phyloP scores from a whole-genome alignment of 2,888 invertebrate genomes.

The Drosophila vallismaia region DNA sequence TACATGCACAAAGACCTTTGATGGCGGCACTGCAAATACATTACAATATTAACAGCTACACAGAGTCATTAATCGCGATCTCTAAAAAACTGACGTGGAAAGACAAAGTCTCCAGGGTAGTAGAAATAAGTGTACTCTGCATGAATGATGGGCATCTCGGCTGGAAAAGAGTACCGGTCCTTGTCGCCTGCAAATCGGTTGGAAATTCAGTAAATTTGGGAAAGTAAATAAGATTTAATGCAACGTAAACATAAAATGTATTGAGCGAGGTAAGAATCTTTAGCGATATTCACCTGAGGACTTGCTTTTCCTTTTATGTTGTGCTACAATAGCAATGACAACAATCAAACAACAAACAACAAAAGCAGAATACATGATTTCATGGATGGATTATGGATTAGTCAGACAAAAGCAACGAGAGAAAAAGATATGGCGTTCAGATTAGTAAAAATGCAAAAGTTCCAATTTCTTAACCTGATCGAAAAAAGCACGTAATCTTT shows the following conservation, averaged over 20 bases:
- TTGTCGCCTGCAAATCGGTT: slow-evolving; percentile 86
- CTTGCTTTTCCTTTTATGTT: slow-evolving; percentile 86
- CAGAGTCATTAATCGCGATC: not conserved
- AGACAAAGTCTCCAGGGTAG: slow-evolving; percentile 95
- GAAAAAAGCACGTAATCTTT: too few relatives aligned
- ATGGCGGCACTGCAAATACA: slow-evolving; percentile 91
- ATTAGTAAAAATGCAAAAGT: slow-evolving; percentile 17
- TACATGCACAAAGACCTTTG: slow-evolving; percentile 95
- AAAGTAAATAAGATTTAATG: not conserved
- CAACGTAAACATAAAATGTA: slow-evolving; percentile 5
- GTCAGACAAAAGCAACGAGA: slow-evolving; percentile 37
- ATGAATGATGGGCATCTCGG: slow-evolving; percentile 96
- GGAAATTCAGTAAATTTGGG: not conserved
- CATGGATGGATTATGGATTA: slow-evolving; percentile 22
- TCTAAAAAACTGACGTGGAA: slow-evolving; percentile 88
- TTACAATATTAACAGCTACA: not conserved
- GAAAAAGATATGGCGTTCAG: slow-evolving; percentile 22
- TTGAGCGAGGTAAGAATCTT: slow-evolving; percentile 11
- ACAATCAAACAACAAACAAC: slow-evolving; percentile 52
- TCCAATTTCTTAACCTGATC: not conserved
- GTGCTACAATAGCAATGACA: slow-evolving; percentile 83
- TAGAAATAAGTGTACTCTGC: slow-evolving; percentile 98
- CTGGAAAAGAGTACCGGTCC: slow-evolving; percentile 92
- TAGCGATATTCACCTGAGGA: slow-evolving; percentile 81
- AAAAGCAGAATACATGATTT: slow-evolving; percentile 49